Base-by-base conservation (phyloP, 2,888 invertebrate genomes). In the Apodemia zela region DNA sequence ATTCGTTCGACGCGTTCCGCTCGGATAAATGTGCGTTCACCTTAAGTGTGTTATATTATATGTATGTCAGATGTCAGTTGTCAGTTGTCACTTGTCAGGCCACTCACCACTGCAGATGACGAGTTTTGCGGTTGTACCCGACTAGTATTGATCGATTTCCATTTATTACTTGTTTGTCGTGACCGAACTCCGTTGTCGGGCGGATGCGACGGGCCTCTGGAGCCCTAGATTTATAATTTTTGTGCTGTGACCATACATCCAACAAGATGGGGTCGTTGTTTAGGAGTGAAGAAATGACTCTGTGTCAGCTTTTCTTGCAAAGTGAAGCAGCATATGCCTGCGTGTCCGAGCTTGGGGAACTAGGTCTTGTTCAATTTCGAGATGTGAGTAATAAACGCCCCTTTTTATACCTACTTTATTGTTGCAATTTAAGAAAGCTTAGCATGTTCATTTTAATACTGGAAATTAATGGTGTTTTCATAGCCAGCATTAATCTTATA, bases 271-370 rank as follows among this genome's bases (percentile, higher is more conserved):
- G 96, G 85, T 97, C 97, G 82, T 93, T 99, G 83, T 99, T 98
- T 91, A 95, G 98, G 75, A 98, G 98, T 93, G 98, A 99, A 89
- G 98, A 98, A 93, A 99, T 99, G 99, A 97, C 97, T 80, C 94
- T 99, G 87, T 98, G 98, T 94, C 99, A 99, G 91, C 95, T 99
- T 78, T 99, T 98, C 90, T 93, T 99, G 72, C 99, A 99, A 89
- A 98, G 98, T 89, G 99, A 99, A 93, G 98, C 99, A 65, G 98
- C 99, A 18, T 99, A 99, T 93, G 97, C 98, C 68, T 99, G 98
- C 93, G 98, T 99, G 72, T 98, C 99, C 42, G 99, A 99, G 87
- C 93, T 99, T 62, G 99, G 99, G 67, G 99, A 99, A 92, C 93
- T 99, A 71, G 99, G 99, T 63, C 93, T 99, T 68, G 98, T 98